phyloP scores from a whole-genome alignment of 2,113 vertebrate genomes.

The Mustelus asterias region DNA sequence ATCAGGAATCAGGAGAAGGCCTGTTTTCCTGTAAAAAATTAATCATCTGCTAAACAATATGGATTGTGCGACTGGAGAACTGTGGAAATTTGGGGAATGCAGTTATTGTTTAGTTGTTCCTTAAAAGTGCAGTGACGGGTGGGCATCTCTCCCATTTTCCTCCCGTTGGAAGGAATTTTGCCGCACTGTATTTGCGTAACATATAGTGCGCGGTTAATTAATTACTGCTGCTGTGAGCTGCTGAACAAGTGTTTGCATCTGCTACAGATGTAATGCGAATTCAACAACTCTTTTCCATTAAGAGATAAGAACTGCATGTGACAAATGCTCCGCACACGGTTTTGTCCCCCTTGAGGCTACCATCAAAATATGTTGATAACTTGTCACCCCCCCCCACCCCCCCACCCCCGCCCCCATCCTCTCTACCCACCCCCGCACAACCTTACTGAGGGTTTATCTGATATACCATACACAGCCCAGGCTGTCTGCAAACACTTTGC shows the following conservation, averaged over 20 bases:
- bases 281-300: constrained; percentile 36
- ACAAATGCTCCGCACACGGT: background rate
- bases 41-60: background rate
- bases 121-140: background rate
- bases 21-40: background rate
- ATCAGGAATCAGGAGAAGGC: background rate
- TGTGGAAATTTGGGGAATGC: background rate
- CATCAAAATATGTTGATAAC: constrained; percentile 33
- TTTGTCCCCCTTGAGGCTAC: constrained; percentile 25
- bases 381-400: background rate
- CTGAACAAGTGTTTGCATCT: constrained; percentile 32
- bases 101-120: background rate
- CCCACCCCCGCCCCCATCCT: too few relatives aligned
- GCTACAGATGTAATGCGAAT: constrained; percentile 22
- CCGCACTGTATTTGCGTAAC: background rate
- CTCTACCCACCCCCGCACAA: too few relatives aligned
- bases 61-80: background rate
- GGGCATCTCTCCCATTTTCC: background rate
- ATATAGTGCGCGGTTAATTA: background rate
- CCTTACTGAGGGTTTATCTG: constrained; percentile 25
- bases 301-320: constrained; percentile 13
- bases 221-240: background rate
- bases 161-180: background rate
- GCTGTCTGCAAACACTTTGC: constrained; percentile 2
- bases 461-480: background rate